Conservation (phyloP, 2,113 vertebrate species). For the Baryphthengus martii region DNA sequence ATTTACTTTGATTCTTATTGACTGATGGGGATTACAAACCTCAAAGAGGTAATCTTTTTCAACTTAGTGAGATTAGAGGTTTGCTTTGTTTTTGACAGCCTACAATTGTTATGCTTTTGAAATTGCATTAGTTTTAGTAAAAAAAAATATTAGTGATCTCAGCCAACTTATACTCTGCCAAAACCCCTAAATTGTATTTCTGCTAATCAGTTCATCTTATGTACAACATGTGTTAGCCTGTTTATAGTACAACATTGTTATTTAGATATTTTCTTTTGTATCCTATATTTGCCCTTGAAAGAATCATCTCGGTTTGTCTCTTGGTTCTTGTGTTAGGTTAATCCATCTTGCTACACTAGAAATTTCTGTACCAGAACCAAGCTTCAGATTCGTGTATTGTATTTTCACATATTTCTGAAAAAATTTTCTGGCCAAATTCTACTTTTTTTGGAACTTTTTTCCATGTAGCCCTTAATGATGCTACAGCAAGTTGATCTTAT, state of each 20-base stretch:
- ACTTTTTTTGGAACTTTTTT: background rate
- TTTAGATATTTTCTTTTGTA: background rate
- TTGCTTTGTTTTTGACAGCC: background rate
- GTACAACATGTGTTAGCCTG: background rate
- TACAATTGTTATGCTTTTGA: background rate
- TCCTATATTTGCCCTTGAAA: background rate
- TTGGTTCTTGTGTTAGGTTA: background rate
- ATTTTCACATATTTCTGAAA: background rate
- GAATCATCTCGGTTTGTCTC: background rate
- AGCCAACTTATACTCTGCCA: background rate
- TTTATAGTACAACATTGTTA: background rate
- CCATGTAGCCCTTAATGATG: background rate
- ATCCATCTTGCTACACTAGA: background rate
- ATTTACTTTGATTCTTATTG: conserved; percentile 19
- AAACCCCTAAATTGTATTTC: background rate
- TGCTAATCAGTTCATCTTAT: background rate
- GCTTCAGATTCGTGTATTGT: background rate
- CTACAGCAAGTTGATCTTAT: background rate
- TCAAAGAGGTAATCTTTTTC: background rate
- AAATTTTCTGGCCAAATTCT: background rate
- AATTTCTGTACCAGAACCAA: background rate
- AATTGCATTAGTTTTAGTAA: background rate
- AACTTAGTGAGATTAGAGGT: background rate
- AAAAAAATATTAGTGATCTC: background rate
- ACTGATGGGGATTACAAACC: background rate